phyloP scores from a whole-genome alignment of 2,888 invertebrate species.

The Notocelia uddmanniana region DNA sequence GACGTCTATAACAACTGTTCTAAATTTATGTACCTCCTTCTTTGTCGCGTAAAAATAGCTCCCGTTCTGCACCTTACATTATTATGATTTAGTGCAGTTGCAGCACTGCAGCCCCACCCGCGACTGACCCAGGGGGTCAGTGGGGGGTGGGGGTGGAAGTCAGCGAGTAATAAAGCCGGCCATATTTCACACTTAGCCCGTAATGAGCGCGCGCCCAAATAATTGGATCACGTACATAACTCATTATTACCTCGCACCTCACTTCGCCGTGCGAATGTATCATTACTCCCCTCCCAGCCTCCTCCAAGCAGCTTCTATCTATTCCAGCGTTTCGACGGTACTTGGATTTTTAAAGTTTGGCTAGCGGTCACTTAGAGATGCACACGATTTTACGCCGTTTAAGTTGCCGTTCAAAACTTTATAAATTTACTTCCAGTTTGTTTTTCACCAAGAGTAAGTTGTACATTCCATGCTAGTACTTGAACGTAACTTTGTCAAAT shows the following conservation, averaged over 20 bases:
- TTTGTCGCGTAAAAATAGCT: conserved; percentile 52
- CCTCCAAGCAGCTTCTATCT: conserved; percentile 46
- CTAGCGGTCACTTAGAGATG: not conserved
- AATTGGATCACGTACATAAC: conserved; percentile 87
- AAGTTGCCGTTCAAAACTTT: not conserved
- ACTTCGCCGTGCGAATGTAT: conserved; percentile 80
- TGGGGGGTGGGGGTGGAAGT: conserved; percentile 56
- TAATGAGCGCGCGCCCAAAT: conserved; percentile 86
- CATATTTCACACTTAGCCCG: conserved; percentile 86
- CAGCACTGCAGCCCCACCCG: conserved; percentile 69
- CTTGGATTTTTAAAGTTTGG: conserved; percentile 54
- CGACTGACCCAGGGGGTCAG: conserved; percentile 32
- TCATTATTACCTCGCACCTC: conserved; percentile 86
- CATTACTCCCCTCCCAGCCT: conserved; percentile 65
- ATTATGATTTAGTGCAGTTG: conserved; percentile 83
- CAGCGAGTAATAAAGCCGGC: conserved; percentile 83
- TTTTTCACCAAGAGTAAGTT: not conserved
- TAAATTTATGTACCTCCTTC: conserved; percentile 38
- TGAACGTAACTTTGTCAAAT: not conserved
- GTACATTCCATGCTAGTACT: too few relatives aligned
- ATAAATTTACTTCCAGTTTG: not conserved
- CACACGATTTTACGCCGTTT: not conserved
- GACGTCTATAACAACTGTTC: conserved; percentile 11
- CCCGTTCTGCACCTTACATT: conserved; percentile 75
- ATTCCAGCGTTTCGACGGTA: conserved; percentile 21